These are phyloP conservation scores for Apamea epomidion DNA, from an alignment of 2,888 invertebrate genomes.

Conservation along the genomic window DNA sequence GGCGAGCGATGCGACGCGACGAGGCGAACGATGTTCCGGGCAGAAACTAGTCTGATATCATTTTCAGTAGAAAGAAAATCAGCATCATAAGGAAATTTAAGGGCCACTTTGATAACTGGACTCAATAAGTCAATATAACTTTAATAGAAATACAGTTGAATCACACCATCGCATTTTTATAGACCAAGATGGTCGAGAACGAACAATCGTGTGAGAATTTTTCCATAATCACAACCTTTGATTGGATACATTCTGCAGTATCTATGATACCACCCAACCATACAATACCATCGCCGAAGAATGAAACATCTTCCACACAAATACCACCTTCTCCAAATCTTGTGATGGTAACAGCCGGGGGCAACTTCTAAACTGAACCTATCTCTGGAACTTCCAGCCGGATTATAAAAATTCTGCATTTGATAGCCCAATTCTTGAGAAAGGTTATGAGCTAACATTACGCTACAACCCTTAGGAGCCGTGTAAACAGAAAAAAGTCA, in stretches of 20 bases:
- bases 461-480: too few species aligned
- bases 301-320: neutral
- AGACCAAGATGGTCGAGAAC: neutral
- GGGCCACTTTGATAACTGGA: neutral
- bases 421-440: too few species aligned
- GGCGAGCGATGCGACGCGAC: too few species aligned
- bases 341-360: too few species aligned
- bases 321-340: too few species aligned
- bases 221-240: neutral
- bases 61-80: neutral
- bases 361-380: too few species aligned
- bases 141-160: neutral
- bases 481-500: too few species aligned
- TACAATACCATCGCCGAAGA: neutral
- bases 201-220: slow-evolving; percentile 8
- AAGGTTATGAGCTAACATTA: too few species aligned
- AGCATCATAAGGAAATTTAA: neutral
- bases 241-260: neutral
- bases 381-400: too few species aligned
- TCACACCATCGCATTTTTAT: neutral
- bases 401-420: too few species aligned
- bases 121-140: neutral
- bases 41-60: neutral
- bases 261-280: slow-evolving; percentile 4
- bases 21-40: too few species aligned